These are phyloP conservation scores for Lamellibrachia columna DNA, from an alignment of 2,888 invertebrate genomes.

Conservation along the genomic window DNA sequence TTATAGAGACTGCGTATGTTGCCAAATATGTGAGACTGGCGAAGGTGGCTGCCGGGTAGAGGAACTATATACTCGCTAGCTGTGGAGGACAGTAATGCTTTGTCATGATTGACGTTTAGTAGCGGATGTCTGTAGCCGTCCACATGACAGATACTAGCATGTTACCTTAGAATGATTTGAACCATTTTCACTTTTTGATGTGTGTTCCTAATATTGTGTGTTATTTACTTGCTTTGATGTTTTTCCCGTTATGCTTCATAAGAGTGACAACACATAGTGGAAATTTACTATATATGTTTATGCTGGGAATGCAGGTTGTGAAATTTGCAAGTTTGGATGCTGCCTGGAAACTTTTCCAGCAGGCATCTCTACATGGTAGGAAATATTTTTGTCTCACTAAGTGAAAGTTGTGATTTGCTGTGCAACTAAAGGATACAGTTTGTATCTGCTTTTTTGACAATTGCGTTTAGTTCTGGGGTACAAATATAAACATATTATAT, in stretches of 20 bases:
- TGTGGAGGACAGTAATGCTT: neutral
- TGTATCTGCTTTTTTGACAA: neutral
- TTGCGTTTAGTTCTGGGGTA: no score
- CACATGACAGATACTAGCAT: neutral
- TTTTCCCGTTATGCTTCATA: neutral
- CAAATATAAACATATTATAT: neutral
- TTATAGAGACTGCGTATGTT: neutral
- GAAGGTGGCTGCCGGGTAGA: neutral
- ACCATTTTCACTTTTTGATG: neutral
- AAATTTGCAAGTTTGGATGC: neutral
- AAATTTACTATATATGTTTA: neutral
- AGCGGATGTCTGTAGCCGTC: neutral
- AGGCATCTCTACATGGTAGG: neutral
- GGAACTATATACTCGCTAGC: neutral
- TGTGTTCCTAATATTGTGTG: neutral
- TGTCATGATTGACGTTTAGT: neutral
- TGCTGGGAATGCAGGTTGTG: neutral
- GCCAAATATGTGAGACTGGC: conserved; percentile 8
- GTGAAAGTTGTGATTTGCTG: neutral
- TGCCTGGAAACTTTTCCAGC: neutral
- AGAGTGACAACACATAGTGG: neutral
- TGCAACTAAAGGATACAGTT: conserved; percentile 3
- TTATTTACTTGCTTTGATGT: neutral
- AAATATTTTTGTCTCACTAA: neutral
- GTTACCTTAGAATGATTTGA: neutral